Evolutionary conservation across 2,888 invertebrate genomes (phyloP).

Genomic region (Myathropa florea): DNA sequence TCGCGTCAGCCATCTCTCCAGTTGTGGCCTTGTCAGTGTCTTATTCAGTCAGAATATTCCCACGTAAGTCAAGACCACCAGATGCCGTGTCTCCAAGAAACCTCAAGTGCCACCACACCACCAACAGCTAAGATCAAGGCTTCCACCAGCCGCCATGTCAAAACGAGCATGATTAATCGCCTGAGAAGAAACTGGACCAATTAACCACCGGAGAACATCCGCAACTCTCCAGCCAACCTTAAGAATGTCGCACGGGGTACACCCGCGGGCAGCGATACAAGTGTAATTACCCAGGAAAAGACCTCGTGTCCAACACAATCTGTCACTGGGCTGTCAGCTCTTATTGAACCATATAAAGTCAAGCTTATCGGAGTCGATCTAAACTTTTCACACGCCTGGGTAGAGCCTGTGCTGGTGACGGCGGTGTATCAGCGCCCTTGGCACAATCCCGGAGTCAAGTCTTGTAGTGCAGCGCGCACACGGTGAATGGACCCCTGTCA

Average conservation of each 20-base stretch:
- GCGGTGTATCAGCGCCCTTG: constrained; percentile 2
- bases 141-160: constrained; percentile 21
- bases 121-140: constrained; percentile 48
- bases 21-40: constrained; percentile 8
- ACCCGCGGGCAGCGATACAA: constrained; percentile 3
- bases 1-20: neutral
- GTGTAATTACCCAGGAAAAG: constrained; percentile 32
- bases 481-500: constrained; percentile 1
- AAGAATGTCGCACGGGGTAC: neutral
- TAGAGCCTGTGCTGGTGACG: neutral
- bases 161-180: constrained; percentile 51
- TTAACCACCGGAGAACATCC: neutral
- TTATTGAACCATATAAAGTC: constrained; percentile 17
- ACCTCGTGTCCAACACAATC: constrained; percentile 3
- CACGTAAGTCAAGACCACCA: constrained; percentile 1
- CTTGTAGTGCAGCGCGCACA: neutral
- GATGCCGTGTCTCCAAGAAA: neutral
- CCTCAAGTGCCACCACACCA: constrained; percentile 41
- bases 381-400: neutral
- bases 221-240: constrained; percentile 14
- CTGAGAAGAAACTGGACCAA: constrained; percentile 24
- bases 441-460: neutral
- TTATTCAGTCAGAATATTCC: constrained; percentile 15
- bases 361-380: constrained; percentile 18
- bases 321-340: constrained; percentile 31